These are phyloP conservation scores for Drosophila quinaria DNA, from an alignment of 2,888 invertebrate species.

Conservation along the genomic window DNA sequence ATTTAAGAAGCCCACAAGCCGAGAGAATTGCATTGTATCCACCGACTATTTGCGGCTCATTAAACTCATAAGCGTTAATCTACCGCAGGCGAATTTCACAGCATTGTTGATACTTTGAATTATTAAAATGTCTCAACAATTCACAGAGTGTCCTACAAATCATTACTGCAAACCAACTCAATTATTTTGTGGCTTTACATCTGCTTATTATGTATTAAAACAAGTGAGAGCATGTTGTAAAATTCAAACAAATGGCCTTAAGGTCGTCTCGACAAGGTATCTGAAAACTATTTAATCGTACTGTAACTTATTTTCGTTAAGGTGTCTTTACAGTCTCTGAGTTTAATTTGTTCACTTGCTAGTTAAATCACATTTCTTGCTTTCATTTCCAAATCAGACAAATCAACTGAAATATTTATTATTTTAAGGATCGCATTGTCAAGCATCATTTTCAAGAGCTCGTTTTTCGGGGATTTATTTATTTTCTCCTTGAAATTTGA, in stretches of 20 bases:
- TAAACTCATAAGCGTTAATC: background rate
- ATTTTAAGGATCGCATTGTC: background rate
- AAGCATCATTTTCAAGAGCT: no score
- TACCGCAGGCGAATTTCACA: background rate
- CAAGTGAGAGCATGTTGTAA: background rate
- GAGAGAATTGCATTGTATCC: slow-evolving; percentile 7
- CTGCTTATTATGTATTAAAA: background rate
- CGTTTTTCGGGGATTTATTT: no score
- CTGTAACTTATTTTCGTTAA: no score
- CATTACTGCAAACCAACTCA: background rate
- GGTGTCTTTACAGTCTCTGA: background rate
- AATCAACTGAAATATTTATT: background rate
- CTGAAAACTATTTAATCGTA: no score
- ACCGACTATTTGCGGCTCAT: background rate
- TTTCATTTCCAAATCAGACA: background rate
- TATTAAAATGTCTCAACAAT: background rate
- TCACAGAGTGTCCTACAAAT: background rate
- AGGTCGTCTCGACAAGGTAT: background rate
- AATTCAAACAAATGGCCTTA: background rate
- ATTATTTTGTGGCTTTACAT: background rate
- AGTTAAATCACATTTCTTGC: no score
- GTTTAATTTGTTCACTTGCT: no score
- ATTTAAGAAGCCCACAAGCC: slow-evolving; percentile 1
- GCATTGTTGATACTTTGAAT: background rate
- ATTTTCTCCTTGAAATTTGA: no score